Base-by-base conservation (phyloP, 2,797 vertebrate genomes). In the Microcaecilia unicolor region DNA sequence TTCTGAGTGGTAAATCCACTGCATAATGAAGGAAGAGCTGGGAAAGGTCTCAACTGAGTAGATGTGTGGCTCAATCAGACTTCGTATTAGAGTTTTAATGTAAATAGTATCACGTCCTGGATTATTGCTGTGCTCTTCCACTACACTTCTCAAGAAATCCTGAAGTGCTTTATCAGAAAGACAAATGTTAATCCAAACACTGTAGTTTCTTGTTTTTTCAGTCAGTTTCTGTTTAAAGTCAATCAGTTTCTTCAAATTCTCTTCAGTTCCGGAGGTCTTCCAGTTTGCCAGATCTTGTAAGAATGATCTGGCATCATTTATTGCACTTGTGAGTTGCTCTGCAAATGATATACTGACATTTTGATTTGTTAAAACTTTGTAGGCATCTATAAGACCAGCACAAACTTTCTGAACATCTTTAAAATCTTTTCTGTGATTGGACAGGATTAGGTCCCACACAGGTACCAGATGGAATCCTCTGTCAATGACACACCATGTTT, bases 401-500 rank as follows among this genome's bases (percentile, higher is more conserved):
- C 39, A 58, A 14, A 76, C 2, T 6, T 40, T 25, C 13, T 1
- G 1, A 9, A 1, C 3, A 0, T 75, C 28, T 10, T 42, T 24
- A 39, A 82, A 80, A 20, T 76, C 48, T 1, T 2, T 7, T 14
- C 8, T 40, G 40, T 80, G 74, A 4, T 26, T 65, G 10, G 2
- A 25, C 13, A 41, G 31, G 31, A 76, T 58, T 9, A 80, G 15
- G 1, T 80, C 60, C 74, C 77, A 77, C 22, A 78, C 43, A 1
- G 77, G 74, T 10, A 70, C 35, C 19, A 81, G 35, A 5, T 56
- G 25, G 26, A 44, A 31, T 8, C 65, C 62, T 4, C 49, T 31
- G 46, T 82, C 73, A 0, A 77, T 74, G n/a, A 83, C 36, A 12
- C 13, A 41, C 74, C 72, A 78, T 2, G 51, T 75, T 20, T 43